phyloP scores from a whole-genome alignment of 2,113 vertebrate species.

The Sceloporus undulatus region DNA sequence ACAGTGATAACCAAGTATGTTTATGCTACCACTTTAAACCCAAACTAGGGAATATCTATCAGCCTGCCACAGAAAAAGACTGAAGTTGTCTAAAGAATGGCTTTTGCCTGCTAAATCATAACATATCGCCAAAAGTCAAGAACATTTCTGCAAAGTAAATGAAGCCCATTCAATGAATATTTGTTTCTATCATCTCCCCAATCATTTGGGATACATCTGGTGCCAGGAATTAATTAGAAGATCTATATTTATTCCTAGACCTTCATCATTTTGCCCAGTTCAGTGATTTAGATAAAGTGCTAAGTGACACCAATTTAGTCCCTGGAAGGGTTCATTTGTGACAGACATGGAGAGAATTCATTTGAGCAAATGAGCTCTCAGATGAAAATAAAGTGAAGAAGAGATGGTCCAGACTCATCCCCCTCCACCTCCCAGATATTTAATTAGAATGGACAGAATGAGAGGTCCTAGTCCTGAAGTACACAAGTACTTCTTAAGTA shows the following conservation, averaged over 20 bases:
- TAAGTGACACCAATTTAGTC: background rate
- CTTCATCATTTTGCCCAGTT: conserved; percentile 2
- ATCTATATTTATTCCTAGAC: conserved; percentile 19
- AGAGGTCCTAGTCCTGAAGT: too few relatives aligned
- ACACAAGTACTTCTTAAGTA: too few relatives aligned
- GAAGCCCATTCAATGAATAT: conserved; percentile 15
- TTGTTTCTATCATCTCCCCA: conserved; percentile 1
- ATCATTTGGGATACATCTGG: conserved; percentile 4
- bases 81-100: background rate
- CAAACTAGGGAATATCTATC: background rate
- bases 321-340: background rate
- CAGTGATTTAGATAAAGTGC: conserved; percentile 7
- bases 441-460: too few relatives aligned
- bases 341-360: background rate
- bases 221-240: conserved; percentile 26
- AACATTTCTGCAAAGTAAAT: conserved; percentile 13
- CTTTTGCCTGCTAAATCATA: background rate
- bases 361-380: background rate
- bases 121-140: background rate
- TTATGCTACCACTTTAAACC: background rate
- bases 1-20: background rate
- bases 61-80: background rate
- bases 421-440: background rate
- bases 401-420: background rate
- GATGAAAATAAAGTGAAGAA: background rate